phyloP scores from a whole-genome alignment of 2,113 vertebrate species.

The Vidua chalybeata region DNA sequence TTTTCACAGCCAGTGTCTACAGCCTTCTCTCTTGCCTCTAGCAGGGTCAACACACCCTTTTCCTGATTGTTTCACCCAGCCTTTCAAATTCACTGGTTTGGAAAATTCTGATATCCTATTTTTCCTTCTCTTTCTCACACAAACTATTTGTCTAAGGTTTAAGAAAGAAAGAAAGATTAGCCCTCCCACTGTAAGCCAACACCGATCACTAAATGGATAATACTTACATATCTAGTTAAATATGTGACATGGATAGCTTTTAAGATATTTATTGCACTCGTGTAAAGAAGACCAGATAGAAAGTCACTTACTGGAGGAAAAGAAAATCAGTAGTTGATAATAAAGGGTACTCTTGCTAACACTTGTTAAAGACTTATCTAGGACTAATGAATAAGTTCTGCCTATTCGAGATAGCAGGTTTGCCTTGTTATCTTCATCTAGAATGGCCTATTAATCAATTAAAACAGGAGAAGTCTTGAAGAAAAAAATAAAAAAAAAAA shows the following conservation, averaged over 20 bases:
- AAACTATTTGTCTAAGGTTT: neutral
- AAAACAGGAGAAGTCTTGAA: neutral
- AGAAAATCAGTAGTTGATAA: neutral
- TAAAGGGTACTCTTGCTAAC: neutral
- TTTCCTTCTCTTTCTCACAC: neutral
- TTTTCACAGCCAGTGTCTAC: neutral
- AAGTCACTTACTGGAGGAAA: neutral
- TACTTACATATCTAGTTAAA: neutral
- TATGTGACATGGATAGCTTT: neutral
- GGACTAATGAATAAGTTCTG: neutral
- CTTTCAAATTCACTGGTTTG: neutral
- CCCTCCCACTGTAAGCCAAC: neutral
- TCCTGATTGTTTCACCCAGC: neutral
- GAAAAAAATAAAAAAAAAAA: neutral
- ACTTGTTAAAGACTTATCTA: neutral
- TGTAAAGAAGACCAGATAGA: neutral
- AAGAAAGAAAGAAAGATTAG: neutral
- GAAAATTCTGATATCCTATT: neutral
- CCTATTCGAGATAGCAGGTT: neutral
- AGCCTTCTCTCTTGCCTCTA: neutral
- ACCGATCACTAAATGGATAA: neutral
- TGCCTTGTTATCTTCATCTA: neutral
- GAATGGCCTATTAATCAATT: neutral
- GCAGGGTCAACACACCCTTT: neutral
- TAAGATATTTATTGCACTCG: neutral